Evolutionary conservation across 2,113 vertebrate genomes (phyloP).

Genomic region (Myiopsitta monachus): DNA sequence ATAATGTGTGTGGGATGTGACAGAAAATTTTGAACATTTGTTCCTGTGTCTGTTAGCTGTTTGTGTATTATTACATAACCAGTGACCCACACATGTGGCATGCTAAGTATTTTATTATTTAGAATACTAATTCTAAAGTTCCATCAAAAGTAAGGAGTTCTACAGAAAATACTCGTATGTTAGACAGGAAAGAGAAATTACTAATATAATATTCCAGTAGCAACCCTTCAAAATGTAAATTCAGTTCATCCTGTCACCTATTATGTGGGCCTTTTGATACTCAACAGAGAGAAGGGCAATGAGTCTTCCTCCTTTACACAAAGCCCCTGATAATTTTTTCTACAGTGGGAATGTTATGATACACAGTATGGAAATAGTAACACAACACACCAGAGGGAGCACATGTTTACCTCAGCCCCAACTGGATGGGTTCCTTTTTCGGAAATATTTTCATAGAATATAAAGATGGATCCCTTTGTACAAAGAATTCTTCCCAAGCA

Average conservation of each 20-base stretch:
- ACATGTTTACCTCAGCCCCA: background rate
- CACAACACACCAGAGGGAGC: background rate
- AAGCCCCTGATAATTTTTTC: background rate
- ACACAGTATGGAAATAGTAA: background rate
- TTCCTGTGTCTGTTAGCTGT: slow-evolving; percentile 25
- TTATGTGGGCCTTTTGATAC: background rate
- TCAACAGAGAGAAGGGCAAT: background rate
- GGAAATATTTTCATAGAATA: background rate
- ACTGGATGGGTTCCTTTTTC: background rate
- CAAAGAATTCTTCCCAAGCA: background rate
- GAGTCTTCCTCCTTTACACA: background rate
- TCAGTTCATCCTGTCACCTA: background rate
- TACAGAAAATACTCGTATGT: background rate
- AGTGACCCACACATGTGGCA: slow-evolving; percentile 14
- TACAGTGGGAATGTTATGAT: background rate
- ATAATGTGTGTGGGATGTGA: slow-evolving; percentile 33
- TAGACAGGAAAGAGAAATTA: background rate
- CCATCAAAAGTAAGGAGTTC: background rate
- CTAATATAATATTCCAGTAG: background rate
- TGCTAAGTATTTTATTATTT: slow-evolving; percentile 23
- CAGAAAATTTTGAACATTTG: slow-evolving; percentile 31
- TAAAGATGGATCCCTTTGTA: background rate
- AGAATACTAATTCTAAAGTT: background rate
- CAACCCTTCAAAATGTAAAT: background rate
- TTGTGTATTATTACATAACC: slow-evolving; percentile 39